Base-by-base conservation (phyloP, 2,888 invertebrate genomes). In the Mesochorus sp. region DNA sequence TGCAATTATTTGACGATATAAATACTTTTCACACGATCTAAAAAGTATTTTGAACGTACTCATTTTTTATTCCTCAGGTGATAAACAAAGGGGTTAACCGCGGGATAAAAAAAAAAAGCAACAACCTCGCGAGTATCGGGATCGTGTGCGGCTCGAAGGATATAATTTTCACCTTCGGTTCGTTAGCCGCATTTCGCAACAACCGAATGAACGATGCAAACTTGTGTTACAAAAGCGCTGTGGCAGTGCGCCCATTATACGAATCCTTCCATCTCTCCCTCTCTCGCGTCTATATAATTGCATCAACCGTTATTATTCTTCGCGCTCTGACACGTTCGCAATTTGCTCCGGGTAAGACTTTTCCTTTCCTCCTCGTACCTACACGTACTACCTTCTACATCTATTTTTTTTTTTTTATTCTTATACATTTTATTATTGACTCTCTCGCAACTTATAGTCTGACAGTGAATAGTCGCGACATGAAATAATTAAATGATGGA, bases 101-200 rank as follows among this genome's bases (percentile, higher is more conserved):
- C 51, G 14, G 39, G 53, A 21, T 21, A 19, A 8, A 47, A 12
- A 12, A 12, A 39, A 39, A 39, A 67, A 67, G 10, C 8, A 53
- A 51, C 24, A 53, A 66, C 51, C 17, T 17, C 66, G n/a, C n/a
- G 44, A 55, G 53, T 21, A 42, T 17, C 55, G 31, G n/a, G n/a
- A n/a, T 42, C 51, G 44, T 51, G 28, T 14, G 19, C 39, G 39
- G 6, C 21, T 71, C 51, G 61, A 59, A 53, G 39, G 66, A 51
- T 64, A 64, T 71, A 26, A 49, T 78, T 80, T 80, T 80, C 80
- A 80, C 75, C 78, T 76, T 72, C 78, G 78, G 72, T 75, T 68
- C 73, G 75, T 70, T 75, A 70, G 66, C 53, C 47, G 47, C 24
- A 53, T 80, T 78, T 55, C 72, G 73, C 76, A 76, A 78, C 28